A percentile compares a stretch with the other conserved stretches of the same genome.
Conservation (phyloP, 2,888 invertebrate genomes). For the Drosophila longiperda region DNA sequence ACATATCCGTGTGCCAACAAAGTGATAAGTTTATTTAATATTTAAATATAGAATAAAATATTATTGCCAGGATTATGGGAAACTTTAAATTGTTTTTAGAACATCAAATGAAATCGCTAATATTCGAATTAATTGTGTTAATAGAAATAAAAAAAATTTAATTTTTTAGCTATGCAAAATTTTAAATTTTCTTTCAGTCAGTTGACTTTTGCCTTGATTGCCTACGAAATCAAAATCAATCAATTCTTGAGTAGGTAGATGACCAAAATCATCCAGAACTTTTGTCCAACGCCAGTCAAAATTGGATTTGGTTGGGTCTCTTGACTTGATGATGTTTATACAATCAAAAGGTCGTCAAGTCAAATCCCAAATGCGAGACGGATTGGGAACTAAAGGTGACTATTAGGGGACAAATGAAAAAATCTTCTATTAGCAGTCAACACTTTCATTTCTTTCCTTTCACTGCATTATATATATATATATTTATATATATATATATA, state of each 20-base stretch:
- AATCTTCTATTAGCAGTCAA: conserved; percentile 67
- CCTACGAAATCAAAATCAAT: neutral
- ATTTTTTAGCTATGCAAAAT: neutral
- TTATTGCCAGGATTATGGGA: neutral
- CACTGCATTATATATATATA: conserved; percentile 41
- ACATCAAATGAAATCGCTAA: neutral
- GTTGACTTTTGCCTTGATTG: no score
- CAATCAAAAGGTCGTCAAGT: conserved; percentile 56
- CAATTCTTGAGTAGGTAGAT: neutral
- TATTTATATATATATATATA: neutral
- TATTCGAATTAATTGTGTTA: no score
- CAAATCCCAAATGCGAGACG: conserved; percentile 26
- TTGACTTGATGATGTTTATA: conserved; percentile 31
- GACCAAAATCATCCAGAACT: conserved; percentile 1
- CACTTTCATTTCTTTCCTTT: conserved; percentile 72
- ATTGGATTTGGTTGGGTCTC: conserved; percentile 32
- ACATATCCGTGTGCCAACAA: neutral
- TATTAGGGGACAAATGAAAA: conserved; percentile 65
- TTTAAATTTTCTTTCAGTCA: neutral
- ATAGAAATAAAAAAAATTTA: no score
- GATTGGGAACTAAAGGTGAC: conserved; percentile 30
- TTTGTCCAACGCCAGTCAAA: conserved; percentile 1
- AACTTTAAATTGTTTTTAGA: neutral
- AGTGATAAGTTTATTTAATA: neutral
- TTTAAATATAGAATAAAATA: neutral